Conservation (phyloP, 2,888 invertebrate genomes). For the Ophion slaviceki region DNA sequence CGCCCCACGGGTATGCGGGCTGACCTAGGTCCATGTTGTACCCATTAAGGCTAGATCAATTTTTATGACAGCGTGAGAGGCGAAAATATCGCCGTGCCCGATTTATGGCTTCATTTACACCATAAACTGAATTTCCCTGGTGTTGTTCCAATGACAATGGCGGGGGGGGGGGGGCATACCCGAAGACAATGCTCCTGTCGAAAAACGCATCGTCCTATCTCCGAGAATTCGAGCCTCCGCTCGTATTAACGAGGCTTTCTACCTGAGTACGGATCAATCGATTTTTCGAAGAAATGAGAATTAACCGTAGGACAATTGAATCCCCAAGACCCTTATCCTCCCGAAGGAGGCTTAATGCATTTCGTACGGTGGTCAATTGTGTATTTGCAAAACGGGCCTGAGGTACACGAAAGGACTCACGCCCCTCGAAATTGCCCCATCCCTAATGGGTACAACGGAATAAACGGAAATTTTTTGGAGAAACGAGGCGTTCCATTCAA, state of each 20-base stretch:
- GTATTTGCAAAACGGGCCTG: not conserved
- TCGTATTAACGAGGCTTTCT: conserved; percentile 2
- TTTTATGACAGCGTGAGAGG: not conserved
- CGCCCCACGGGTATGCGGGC: not conserved
- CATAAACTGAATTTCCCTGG: not conserved
- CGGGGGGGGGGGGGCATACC: not conserved
- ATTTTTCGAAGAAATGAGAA: conserved; percentile 22
- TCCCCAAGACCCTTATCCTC: conserved; percentile 11
- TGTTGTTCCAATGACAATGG: conserved; percentile 17
- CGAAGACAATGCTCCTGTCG: not conserved
- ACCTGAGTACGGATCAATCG: conserved; percentile 25
- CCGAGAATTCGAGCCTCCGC: conserved; percentile 15
- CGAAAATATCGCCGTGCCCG: not conserved
- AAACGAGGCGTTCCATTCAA: not conserved
- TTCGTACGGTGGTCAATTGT: conserved; percentile 48
- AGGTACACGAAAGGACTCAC: not conserved
- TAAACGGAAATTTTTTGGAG: conserved; percentile 4
- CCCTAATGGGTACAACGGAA: conserved; percentile 9
- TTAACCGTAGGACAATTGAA: conserved; percentile 19
- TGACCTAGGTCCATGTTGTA: conserved; percentile 9
- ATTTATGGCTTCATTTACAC: conserved; percentile 31
- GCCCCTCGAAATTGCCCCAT: conserved; percentile 29
- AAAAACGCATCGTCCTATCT: conserved; percentile 8
- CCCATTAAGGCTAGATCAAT: not conserved
- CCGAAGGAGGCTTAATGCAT: not conserved